Evolutionary conservation across 2,113 vertebrate species (phyloP).

Genomic region (Lepus americanus): DNA sequence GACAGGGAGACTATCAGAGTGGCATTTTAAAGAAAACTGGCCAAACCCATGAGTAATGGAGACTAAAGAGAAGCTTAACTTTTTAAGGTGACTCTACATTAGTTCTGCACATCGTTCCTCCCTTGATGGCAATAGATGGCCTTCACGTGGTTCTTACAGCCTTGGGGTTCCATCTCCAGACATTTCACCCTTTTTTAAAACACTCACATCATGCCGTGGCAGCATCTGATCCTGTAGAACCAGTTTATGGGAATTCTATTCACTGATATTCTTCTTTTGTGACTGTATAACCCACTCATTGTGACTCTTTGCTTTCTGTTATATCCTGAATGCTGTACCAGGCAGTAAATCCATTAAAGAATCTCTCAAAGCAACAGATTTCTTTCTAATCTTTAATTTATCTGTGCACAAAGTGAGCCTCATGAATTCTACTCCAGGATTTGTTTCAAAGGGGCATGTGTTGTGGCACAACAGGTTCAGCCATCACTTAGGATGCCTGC

Average conservation of each 20-base stretch:
- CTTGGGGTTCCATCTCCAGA: neutral
- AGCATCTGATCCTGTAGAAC: neutral
- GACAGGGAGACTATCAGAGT: neutral
- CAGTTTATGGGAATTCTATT: neutral
- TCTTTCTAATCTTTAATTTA: constrained; percentile 11
- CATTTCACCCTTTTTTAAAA: neutral
- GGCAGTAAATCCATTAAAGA: neutral
- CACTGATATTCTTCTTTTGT: neutral
- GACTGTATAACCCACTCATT: neutral
- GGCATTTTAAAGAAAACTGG: neutral
- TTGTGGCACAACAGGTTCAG: too few species aligned
- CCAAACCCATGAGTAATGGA: neutral
- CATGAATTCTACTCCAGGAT: constrained; percentile 51
- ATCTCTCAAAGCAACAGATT: neutral
- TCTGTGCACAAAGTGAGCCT: constrained; percentile 49
- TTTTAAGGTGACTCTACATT: neutral
- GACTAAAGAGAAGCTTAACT: neutral
- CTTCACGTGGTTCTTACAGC: neutral
- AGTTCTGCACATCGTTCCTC: neutral
- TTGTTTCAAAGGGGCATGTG: neutral
- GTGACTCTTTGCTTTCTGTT: neutral
- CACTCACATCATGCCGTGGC: neutral
- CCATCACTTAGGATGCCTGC: too few species aligned
- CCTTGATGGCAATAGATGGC: fast-evolving
- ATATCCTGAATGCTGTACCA: neutral